Conservation (phyloP, 1,140 invertebrate species). For the Drosophila bifasciata region DNA sequence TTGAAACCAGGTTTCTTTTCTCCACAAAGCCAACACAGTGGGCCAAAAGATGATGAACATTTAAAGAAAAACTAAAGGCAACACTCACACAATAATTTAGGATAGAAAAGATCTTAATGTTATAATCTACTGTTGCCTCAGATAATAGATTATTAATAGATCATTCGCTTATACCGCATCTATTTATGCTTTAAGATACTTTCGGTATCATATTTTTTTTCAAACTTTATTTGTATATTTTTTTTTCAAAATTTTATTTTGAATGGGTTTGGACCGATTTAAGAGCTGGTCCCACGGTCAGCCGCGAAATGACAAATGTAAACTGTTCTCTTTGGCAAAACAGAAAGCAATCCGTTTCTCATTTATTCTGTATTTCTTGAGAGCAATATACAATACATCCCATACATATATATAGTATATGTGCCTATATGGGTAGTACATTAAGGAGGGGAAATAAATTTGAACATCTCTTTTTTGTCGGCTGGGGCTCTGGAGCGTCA, state of each 20-base stretch:
- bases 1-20: conserved; percentile 48
- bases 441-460: conserved; percentile 64
- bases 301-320: conserved; percentile 71
- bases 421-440: conserved; percentile 37
- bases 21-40: conserved; percentile 30
- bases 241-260: too few species aligned
- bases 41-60: neutral
- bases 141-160: too few species aligned
- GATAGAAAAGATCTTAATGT: too few species aligned
- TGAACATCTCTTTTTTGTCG: conserved; percentile 52
- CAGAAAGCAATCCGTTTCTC: conserved; percentile 59
- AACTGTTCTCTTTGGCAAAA: conserved; percentile 43
- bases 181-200: too few species aligned
- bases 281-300: conserved; percentile 43
- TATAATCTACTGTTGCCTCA: too few species aligned
- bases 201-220: too few species aligned
- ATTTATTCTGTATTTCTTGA: conserved; percentile 64
- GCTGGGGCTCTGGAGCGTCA: conserved; percentile 42
- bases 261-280: too few species aligned
- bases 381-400: conserved; percentile 9
- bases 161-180: too few species aligned
- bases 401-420: too few species aligned
- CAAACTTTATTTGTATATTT: too few species aligned
- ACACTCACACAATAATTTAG: too few species aligned
- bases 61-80: neutral